Base-by-base conservation (phyloP, 2,797 vertebrate species). In the Agapornis canus region DNA sequence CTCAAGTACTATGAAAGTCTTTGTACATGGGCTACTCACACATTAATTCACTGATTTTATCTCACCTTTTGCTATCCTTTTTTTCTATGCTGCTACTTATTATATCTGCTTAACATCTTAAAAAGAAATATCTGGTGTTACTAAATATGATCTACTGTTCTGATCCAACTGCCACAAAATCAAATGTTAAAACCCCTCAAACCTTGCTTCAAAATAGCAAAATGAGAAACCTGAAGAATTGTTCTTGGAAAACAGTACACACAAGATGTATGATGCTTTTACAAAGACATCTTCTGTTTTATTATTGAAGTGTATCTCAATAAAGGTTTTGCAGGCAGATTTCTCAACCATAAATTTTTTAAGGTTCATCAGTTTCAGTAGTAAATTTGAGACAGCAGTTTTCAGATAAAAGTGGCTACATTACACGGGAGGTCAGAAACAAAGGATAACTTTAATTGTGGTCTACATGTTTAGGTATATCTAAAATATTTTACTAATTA, bases 281-380 rank as follows among this genome's bases (percentile, higher is more conserved):
- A 43, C 21, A 48, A 78, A 83, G 48, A 78, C 16, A 17, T 32
- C 26, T 88, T 70, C 37, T 75, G 29, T 3, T 92, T 72, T 76
- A 31, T 31, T 63, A 37, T 2, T 65, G 51, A n/a, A 42, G 22
- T 19, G 4, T 31, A 61, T 59, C 70, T 83, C 61, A 45, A 1
- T 15, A 37, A 18, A 66, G 59, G 37, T 10, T 90, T 76, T 52
- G 39, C 45, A 88, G 42, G 21, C 25, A 40, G 32, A 82, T 93
- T 91, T 82, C 45, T 57, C 54, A 82, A 77, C 43, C 88, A 86
- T 48, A 56, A 25, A 2, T 64, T 73, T 42, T 95, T 85, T 71
- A 89, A 90, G 81, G 71, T 72, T 95, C 95, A 85, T 56, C 81
- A 94, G 54, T 91, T 83, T 90, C 75, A 86, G 29, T 27, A 87